Evolutionary conservation across 2,113 vertebrate genomes (phyloP).

Genomic region (Pseudolaguvia tuberculata): DNA sequence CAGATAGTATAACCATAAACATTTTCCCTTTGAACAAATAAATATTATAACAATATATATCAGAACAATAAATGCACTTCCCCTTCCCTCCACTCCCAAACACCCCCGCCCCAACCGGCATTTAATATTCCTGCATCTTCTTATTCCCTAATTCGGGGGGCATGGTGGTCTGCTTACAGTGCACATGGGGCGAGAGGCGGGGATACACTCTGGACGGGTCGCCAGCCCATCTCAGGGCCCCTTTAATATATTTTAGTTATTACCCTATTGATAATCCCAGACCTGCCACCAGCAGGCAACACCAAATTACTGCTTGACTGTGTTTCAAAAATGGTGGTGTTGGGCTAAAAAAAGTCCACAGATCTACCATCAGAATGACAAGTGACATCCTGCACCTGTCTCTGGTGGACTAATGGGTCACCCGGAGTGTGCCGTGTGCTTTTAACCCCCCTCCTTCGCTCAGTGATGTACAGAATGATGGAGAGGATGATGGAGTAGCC

Average conservation of each 20-base stretch:
- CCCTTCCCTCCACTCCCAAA: no score
- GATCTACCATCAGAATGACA: conserved; percentile 37
- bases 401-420: conserved; percentile 30
- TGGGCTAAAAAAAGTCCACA: neutral
- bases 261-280: neutral
- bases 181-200: no score
- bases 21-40: no score
- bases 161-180: no score
- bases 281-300: neutral
- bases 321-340: neutral
- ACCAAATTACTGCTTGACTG: conserved; percentile 26
- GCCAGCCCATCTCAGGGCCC: no score
- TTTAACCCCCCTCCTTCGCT: conserved; percentile 19
- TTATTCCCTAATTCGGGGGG: no score
- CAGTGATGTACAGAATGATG: conserved; percentile 21
- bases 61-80: conserved; percentile 43
- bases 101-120: no score
- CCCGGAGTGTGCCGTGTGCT: conserved; percentile 17
- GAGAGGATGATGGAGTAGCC: conserved; percentile 56
- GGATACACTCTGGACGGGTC: no score
- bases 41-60: no score
- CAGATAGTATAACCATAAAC: no score
- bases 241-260: neutral
- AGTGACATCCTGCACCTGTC: conserved; percentile 39
- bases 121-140: no score